These are phyloP conservation scores for Erinaceus europaeus DNA, from an alignment of 2,113 vertebrate species.

Conservation along the genomic window DNA sequence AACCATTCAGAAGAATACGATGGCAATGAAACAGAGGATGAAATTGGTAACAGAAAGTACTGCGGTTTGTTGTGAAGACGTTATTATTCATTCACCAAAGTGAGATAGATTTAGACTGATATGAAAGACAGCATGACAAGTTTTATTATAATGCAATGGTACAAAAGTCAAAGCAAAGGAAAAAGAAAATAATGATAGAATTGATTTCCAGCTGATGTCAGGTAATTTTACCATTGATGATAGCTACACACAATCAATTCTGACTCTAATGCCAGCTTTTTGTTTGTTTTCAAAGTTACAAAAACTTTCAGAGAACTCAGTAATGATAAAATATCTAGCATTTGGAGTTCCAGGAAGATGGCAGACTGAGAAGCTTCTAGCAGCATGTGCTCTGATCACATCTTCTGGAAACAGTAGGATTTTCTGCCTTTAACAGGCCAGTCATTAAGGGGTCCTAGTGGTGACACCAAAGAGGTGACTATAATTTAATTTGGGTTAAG, in stretches of 20 bases:
- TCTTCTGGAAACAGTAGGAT: too few relatives aligned
- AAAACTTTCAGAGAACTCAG: background rate
- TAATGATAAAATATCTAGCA: background rate
- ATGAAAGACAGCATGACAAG: background rate
- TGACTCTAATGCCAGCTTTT: background rate
- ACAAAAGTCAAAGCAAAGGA: constrained; percentile 44
- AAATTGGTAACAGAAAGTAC: constrained; percentile 6
- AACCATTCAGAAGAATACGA: constrained; percentile 40
- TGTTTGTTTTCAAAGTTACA: constrained; percentile 20
- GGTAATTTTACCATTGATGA: background rate
- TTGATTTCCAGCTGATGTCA: background rate
- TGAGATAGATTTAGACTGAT: constrained; percentile 38
- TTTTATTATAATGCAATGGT: constrained; percentile 27
- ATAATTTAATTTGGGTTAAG: too few relatives aligned
- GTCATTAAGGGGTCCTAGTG: too few relatives aligned
- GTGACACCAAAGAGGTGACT: too few relatives aligned
- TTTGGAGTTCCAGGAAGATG: too few relatives aligned
- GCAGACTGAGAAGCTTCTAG: too few relatives aligned
- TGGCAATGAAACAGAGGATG: constrained; percentile 3
- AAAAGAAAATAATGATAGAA: constrained; percentile 54
- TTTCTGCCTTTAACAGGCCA: too few relatives aligned
- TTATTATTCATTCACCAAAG: constrained; percentile 36
- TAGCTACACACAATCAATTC: background rate
- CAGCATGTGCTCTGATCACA: too few relatives aligned
- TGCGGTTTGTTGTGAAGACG: constrained; percentile 37